Evolutionary conservation across 53 echinoderm and acorn worm genomes (phyloP).

Genomic region (Stichopus horrens): DNA sequence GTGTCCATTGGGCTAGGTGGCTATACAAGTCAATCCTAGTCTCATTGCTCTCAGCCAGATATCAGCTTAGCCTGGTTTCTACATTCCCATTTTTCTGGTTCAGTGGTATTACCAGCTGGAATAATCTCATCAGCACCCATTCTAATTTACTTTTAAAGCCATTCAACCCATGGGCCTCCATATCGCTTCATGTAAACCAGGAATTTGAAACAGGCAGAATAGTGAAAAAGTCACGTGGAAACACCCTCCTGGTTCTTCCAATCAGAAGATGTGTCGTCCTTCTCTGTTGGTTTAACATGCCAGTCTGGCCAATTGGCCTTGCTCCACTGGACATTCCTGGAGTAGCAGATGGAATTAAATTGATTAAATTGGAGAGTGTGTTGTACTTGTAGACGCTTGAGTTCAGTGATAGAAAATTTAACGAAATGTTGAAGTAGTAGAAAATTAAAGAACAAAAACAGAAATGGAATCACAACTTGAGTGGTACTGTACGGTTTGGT

Average conservation of each 20-base stretch:
- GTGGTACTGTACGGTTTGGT: too few relatives aligned
- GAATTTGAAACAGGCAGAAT: background rate
- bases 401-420: too few relatives aligned
- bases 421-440: too few relatives aligned
- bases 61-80: constrained; percentile 35
- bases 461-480: too few relatives aligned
- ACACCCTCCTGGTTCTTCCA: background rate
- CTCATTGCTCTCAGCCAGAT: background rate
- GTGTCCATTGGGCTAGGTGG: too few relatives aligned
- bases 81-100: constrained; percentile 12
- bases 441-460: too few relatives aligned
- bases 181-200: background rate
- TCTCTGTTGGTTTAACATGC: background rate
- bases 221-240: background rate
- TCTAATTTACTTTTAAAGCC: constrained; percentile 39
- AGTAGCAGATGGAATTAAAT: background rate
- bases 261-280: too few relatives aligned
- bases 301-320: background rate
- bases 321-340: background rate
- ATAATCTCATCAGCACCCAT: constrained; percentile 15
- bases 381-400: background rate
- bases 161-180: constrained; percentile 14
- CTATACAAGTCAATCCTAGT: too few relatives aligned
- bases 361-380: background rate
- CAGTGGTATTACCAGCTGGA: constrained; percentile 18